Conservation (phyloP, 2,113 vertebrate species). For the Morone saxatilis region DNA sequence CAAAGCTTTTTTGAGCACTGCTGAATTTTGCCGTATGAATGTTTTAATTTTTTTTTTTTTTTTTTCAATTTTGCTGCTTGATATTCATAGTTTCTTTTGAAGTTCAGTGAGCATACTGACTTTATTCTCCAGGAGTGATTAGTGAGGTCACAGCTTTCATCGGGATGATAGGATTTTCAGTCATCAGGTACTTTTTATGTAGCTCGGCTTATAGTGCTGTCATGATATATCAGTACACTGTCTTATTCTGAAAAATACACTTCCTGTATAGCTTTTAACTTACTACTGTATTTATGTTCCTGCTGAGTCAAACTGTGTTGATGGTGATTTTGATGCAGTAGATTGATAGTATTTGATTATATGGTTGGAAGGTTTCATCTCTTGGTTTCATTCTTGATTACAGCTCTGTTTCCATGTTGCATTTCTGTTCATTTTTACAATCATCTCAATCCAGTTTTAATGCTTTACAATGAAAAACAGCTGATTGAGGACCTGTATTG, state of each 20-base stretch:
- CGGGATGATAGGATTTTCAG: not conserved
- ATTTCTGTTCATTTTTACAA: conserved; percentile 32
- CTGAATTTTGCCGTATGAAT: conserved; percentile 17
- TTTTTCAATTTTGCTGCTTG: conserved; percentile 39
- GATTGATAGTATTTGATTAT: not conserved
- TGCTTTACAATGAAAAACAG: not conserved
- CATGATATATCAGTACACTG: not conserved
- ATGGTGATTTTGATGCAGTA: conserved; percentile 3
- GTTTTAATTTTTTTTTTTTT: not conserved
- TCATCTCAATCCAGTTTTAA: conserved; percentile 6
- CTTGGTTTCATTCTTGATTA: not conserved
- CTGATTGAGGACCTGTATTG: not conserved
- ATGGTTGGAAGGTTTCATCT: conserved; percentile 26
- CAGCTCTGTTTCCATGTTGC: conserved; percentile 3
- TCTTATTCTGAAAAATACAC: conserved; percentile 52
- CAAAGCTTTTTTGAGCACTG: conserved; percentile 26
- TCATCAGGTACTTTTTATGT: not conserved
- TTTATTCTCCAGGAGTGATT: conserved; percentile 12
- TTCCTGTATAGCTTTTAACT: conserved; percentile 28
- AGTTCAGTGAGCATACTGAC: not conserved
- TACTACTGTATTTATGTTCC: not conserved
- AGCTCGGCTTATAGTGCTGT: conserved; percentile 10
- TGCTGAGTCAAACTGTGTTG: conserved; percentile 1
- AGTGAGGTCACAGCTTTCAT: conserved; percentile 11
- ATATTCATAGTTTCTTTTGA: conserved; percentile 37